A percentile compares a stretch with the other conserved stretches of the same genome.
Evolutionary conservation across 2,113 vertebrate species (phyloP).

Genomic region (Drymodes brunneopygia): DNA sequence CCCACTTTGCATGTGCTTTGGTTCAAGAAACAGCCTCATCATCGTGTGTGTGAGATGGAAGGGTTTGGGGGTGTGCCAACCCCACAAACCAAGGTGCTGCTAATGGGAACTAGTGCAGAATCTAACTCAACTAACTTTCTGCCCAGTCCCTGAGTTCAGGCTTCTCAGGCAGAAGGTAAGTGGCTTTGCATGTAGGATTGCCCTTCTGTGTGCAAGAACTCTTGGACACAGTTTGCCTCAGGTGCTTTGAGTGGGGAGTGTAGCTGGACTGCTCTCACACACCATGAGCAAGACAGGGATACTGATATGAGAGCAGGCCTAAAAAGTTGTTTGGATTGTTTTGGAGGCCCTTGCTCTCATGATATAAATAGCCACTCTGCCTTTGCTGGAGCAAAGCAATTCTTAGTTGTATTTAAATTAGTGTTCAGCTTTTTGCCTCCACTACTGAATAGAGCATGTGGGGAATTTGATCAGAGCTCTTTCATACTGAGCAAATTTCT

Average conservation of each 20-base stretch:
- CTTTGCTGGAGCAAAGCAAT: background rate
- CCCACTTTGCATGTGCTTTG: background rate
- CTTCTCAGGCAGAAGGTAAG: slow-evolving; percentile 48
- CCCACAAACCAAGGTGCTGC: background rate
- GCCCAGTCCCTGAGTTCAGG: background rate
- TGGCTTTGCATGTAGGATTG: slow-evolving; percentile 39
- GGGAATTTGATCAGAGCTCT: background rate
- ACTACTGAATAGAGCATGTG: background rate
- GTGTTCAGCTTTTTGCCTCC: background rate
- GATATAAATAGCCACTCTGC: background rate
- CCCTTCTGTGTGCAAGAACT: background rate
- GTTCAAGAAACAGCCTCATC: slow-evolving; percentile 3
- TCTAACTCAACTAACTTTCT: slow-evolving; percentile 49
- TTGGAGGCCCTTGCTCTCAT: background rate
- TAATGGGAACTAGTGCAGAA: background rate
- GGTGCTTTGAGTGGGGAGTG: background rate
- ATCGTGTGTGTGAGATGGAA: background rate
- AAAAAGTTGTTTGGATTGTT: background rate
- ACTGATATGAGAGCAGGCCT: background rate
- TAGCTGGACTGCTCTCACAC: background rate
- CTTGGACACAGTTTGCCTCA: background rate
- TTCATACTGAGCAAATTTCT: background rate
- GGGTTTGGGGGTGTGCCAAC: background rate
- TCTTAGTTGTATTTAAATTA: background rate
- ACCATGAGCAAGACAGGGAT: background rate